Evolutionary conservation across 2,797 vertebrate genomes (phyloP).

Genomic region (Diglossa cyanea): DNA sequence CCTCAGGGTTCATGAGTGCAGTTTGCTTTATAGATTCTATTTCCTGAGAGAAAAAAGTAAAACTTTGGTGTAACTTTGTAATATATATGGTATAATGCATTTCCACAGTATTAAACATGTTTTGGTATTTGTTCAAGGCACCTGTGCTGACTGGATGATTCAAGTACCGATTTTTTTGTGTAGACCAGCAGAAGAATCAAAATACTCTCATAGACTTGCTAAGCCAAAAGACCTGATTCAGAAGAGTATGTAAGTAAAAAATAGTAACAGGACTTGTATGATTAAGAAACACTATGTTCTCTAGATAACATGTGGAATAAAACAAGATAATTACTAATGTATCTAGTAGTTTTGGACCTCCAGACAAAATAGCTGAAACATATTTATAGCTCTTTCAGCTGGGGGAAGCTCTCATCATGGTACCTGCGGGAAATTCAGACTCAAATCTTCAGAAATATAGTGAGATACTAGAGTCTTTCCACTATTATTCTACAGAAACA

Average conservation of each 20-base stretch:
- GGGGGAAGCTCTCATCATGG: not conserved
- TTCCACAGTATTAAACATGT: not conserved
- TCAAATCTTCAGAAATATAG: not conserved
- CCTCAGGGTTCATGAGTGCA: not conserved
- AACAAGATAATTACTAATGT: not conserved
- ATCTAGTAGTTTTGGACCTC: not conserved
- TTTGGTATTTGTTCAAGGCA: not conserved
- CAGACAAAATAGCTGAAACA: not conserved
- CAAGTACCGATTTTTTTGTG: not conserved
- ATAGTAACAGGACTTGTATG: not conserved
- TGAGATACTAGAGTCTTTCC: not conserved
- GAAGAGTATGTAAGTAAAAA: not conserved
- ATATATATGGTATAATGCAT: not conserved
- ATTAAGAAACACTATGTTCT: not conserved
- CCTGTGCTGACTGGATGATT: not conserved
- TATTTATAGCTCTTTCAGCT: not conserved
- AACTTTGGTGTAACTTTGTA: not conserved
- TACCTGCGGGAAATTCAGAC: not conserved
- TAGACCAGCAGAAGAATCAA: not conserved
- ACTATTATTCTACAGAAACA: not conserved
- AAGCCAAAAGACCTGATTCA: not conserved
- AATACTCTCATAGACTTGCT: not conserved
- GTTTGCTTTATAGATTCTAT: not conserved
- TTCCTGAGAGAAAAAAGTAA: slow-evolving; percentile 7
- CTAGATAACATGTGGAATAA: not conserved